Evolutionary conservation across 2,797 vertebrate genomes (phyloP).

Genomic region (Cirrhinus mrigala): DNA sequence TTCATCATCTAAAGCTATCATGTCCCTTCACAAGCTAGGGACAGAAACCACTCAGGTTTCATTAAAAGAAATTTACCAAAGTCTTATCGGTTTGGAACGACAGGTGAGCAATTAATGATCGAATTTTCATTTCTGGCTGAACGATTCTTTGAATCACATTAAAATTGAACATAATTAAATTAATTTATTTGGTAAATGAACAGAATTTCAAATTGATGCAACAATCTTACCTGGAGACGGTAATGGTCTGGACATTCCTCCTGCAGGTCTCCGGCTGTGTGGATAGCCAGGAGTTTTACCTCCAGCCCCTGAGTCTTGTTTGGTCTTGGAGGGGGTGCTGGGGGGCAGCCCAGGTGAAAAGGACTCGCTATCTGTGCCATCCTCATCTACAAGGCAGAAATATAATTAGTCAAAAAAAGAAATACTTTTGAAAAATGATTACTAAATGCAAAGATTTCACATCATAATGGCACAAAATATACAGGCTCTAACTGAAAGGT

Average conservation of each 20-base stretch:
- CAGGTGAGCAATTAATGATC: not conserved
- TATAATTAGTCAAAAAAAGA: not conserved
- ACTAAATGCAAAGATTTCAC: not conserved
- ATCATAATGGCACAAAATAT: not conserved
- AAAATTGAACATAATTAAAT: not conserved
- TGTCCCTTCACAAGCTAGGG: too few species aligned
- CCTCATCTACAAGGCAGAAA: constrained; percentile 64
- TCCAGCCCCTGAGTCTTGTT: constrained; percentile 76
- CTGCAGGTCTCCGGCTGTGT: constrained; percentile 86
- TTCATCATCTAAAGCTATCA: too few species aligned
- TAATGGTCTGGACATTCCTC: constrained; percentile 86
- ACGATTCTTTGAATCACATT: not conserved
- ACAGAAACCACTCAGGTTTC: too few species aligned
- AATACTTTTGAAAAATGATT: not conserved
- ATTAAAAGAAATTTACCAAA: too few species aligned
- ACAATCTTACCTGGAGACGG: constrained; percentile 85
- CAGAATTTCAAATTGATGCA: not conserved
- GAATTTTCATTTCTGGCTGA: not conserved
- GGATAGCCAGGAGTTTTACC: constrained; percentile 83
- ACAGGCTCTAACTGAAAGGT: not conserved
- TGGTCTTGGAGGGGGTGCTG: constrained; percentile 72
- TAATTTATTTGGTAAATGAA: not conserved
- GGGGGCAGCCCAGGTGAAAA: constrained; percentile 58
- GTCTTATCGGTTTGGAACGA: not conserved
- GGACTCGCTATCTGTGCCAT: constrained; percentile 61